These are phyloP conservation scores for Lepisosteus osseus DNA, from an alignment of 2,113 vertebrate genomes.

Conservation along the genomic window DNA sequence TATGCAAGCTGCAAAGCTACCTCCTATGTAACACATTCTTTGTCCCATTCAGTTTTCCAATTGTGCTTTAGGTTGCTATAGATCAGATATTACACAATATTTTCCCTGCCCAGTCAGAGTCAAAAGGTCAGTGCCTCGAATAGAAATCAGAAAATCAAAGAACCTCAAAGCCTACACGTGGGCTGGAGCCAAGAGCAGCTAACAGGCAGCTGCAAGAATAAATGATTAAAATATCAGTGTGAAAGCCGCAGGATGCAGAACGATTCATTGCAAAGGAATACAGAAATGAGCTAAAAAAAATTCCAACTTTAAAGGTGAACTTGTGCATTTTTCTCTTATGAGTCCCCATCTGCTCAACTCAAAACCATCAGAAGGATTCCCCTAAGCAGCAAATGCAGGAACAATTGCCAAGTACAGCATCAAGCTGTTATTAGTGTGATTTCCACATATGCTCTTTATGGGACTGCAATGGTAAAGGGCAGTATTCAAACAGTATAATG, in stretches of 20 bases:
- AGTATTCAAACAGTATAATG: constrained; percentile 9
- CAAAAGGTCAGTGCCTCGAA: constrained; percentile 50
- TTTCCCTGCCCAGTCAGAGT: constrained; percentile 33
- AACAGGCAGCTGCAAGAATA: no score
- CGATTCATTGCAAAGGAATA: no score
- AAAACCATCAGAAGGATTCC: constrained; percentile 47
- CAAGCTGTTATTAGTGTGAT: constrained; percentile 56
- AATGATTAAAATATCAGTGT: no score
- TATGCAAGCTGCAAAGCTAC: constrained; percentile 43
- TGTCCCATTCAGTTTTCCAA: constrained; percentile 46
- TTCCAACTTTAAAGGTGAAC: no score
- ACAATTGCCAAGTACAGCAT: constrained; percentile 49
- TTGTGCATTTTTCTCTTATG: no score
- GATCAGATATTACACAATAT: constrained; percentile 44
- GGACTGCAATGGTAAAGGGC: constrained; percentile 29
- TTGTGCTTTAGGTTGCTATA: constrained; percentile 51
- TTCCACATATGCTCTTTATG: constrained; percentile 54
- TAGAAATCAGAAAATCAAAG: constrained; percentile 40
- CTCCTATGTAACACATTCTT: constrained; percentile 41
- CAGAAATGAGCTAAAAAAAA: no score
- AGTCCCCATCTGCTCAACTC: constrained; percentile 7
- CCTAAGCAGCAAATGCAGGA: constrained; percentile 34
- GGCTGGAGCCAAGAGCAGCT: no score
- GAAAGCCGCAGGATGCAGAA: no score
- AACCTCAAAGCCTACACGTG: constrained; percentile 39